Base-by-base conservation (phyloP, 2,888 invertebrate genomes). In the Aplocera efformata region DNA sequence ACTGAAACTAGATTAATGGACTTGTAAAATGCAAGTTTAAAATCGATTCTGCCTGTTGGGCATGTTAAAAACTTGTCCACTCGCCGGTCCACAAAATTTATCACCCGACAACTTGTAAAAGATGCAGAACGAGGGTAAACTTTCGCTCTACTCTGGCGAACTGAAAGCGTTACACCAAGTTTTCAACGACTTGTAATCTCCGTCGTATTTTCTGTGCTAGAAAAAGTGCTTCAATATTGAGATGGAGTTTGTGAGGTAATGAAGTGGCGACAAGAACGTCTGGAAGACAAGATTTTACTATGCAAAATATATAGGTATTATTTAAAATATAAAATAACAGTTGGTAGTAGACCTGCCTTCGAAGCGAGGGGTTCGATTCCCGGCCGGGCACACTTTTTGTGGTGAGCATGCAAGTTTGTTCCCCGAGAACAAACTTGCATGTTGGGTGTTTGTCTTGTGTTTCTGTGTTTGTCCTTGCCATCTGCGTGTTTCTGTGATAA, bases 41-140 rank as follows among this genome's bases (percentile, higher is more conserved):
- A 54, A 65, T 63, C 56, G 60, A 61, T 61, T 58, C 40, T 53
- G 51, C 57, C 40, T 53, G 51, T 66, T 53, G 49, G 30, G 40
- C 32, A 42, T 56, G 47, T 63, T 52, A 42, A 42, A 41, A 63
- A 60, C 51, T 58, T 52, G 57, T 53, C 43, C 55, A 36, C 43
- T 50, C 41, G 31, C 50, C 32, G 51, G 56, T 50, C 51, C 46
- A 50, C 50, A 31, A 55, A 60, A 68, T 67, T 60, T 63, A 65
- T 64, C 49, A 60, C 52, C 53, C 43, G 46, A 50, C 50, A 50
- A 54, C 48, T 61, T 60, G 50, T 54, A 58, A 61, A 63, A 40
- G 39, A 63, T 60, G 62, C 55, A 62, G 63, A 68, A 59, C 46
- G 55, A 59, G 42, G 30, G 32, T 17, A 38, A 45, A 39, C 44